Evolutionary conservation across 37 sponge, comb jelly and placozoan genomes (phyloP).

Genomic region (Halisarca cf. caerulea): DNA sequence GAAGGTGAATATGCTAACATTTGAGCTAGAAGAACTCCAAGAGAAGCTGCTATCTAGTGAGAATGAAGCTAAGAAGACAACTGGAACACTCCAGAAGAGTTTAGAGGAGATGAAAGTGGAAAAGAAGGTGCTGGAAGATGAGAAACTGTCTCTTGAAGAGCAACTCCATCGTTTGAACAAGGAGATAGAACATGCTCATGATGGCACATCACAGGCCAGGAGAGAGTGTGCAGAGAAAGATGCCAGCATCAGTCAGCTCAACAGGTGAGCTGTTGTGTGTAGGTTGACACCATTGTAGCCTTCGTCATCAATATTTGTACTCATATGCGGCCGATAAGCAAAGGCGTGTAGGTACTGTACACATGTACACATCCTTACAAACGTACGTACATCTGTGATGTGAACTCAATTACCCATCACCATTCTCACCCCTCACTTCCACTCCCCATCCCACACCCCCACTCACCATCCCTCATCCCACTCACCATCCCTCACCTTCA

Average conservation of each 20-base stretch:
- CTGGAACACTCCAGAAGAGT: conserved; percentile 1
- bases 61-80: conserved; percentile 26
- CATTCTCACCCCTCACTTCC: too few relatives aligned
- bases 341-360: too few relatives aligned
- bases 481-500: too few relatives aligned
- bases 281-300: background rate
- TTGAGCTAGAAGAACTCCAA: conserved; percentile 37
- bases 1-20: conserved; percentile 21
- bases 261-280: background rate
- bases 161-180: background rate
- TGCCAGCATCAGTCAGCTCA: background rate
- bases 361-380: too few relatives aligned
- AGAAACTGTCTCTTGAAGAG: conserved; percentile 27
- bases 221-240: background rate
- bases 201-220: background rate
- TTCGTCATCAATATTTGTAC: too few relatives aligned
- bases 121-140: conserved; percentile 13
- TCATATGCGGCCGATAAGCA: too few relatives aligned
- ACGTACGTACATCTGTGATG: too few relatives aligned
- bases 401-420: too few relatives aligned
- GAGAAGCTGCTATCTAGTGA: conserved; percentile 11
- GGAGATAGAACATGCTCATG: background rate
- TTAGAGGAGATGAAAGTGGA: conserved; percentile 26
- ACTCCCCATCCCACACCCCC: too few relatives aligned
- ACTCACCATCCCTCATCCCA: too few relatives aligned